phyloP scores from a whole-genome alignment of 1,140 invertebrate genomes.

The Cotesia glomerata region DNA sequence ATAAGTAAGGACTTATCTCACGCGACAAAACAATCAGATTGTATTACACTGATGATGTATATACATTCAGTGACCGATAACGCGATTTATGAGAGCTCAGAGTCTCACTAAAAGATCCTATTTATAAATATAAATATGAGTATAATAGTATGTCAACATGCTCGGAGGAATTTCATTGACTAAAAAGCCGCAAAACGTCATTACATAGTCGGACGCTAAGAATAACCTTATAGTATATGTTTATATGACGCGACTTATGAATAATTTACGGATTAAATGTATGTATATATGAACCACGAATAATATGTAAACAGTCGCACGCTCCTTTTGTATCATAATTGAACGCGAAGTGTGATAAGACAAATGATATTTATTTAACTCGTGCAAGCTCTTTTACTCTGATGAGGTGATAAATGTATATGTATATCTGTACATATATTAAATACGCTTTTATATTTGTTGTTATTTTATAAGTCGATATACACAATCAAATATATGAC shows the following conservation, averaged over 20 bases:
- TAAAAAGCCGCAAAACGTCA: neutral
- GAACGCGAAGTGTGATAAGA: slow-evolving; percentile 23
- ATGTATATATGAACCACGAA: slow-evolving; percentile 25
- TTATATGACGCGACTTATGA: neutral
- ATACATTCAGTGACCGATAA: neutral
- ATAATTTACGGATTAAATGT: neutral
- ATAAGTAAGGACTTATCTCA: neutral
- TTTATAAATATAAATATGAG: slow-evolving; percentile 6
- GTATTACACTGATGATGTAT: no score
- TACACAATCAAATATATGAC: no score
- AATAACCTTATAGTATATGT: neutral
- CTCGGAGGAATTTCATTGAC: neutral
- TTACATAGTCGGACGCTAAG: slow-evolving; percentile 7
- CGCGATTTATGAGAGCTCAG: slow-evolving; percentile 4
- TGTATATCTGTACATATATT: neutral
- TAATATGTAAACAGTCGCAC: slow-evolving; percentile 48
- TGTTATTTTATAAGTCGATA: no score
- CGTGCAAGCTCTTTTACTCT: neutral
- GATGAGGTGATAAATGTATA: no score
- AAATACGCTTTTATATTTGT: neutral
- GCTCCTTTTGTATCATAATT: slow-evolving; percentile 37
- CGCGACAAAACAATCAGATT: neutral
- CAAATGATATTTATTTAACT: slow-evolving; percentile 8
- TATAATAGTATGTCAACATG: neutral
- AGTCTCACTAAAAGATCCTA: neutral